phyloP scores from a whole-genome alignment of 2,113 vertebrate genomes.

The Hirundichthys speculiger region DNA sequence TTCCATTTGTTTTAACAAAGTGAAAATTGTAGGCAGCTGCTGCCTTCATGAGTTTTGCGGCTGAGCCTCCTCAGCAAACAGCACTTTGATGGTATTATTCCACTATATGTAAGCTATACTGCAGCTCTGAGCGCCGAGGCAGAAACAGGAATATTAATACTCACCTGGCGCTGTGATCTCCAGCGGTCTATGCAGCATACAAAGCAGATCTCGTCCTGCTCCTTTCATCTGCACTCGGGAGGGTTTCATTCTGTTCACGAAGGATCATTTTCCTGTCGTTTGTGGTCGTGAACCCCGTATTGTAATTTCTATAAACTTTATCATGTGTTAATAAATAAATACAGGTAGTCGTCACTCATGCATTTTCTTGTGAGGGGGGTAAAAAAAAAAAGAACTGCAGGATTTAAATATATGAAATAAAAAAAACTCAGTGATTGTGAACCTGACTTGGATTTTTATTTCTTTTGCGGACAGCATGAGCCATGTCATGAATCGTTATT shows the following conservation, averaged over 20 bases:
- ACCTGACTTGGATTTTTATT: too few species aligned
- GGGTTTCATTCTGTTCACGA: constrained; percentile 56
- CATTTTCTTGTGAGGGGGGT: too few species aligned
- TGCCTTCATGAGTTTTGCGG: not conserved
- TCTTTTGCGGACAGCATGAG: too few species aligned
- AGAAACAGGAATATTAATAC: constrained; percentile 52
- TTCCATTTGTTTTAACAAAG: constrained; percentile 1
- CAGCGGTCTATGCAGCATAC: constrained; percentile 35
- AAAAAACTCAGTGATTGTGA: too few species aligned
- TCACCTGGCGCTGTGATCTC: constrained; percentile 40
- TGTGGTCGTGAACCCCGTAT: constrained; percentile 38
- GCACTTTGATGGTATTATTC: constrained; percentile 33
- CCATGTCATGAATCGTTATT: too few species aligned
- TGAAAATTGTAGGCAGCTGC: not conserved
- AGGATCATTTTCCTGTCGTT: constrained; percentile 44
- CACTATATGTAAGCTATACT: constrained; percentile 19
- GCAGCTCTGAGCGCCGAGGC: constrained; percentile 28
- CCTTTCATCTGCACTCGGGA: constrained; percentile 31
- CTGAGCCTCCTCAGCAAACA: not conserved
- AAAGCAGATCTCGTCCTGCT: constrained; percentile 46
- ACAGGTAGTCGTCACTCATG: too few species aligned
- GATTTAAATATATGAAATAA: too few species aligned
- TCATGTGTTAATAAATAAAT: too few species aligned
- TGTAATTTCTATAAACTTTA: constrained; percentile 35
- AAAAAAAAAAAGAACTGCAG: too few species aligned